Conservation (phyloP, 2,113 vertebrate species). For the Chauna torquata region DNA sequence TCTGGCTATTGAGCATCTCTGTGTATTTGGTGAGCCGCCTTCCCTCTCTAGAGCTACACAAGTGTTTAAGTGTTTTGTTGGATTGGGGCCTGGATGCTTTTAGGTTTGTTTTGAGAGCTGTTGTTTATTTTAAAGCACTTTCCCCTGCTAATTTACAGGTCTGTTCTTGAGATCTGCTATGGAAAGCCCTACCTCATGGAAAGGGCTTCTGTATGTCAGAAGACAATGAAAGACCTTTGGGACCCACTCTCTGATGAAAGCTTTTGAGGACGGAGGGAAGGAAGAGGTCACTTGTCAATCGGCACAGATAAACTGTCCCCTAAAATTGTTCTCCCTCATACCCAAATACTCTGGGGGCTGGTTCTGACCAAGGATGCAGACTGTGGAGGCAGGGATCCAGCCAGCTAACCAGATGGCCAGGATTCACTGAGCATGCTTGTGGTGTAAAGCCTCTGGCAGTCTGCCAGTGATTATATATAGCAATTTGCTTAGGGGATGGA, state of each 20-base stretch:
- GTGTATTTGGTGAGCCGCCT: conserved; percentile 32
- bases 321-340: not conserved
- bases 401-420: conserved; percentile 56
- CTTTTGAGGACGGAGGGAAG: not conserved
- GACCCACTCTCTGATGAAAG: not conserved
- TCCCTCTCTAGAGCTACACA: not conserved
- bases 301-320: not conserved
- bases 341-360: not conserved
- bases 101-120: conserved; percentile 51
- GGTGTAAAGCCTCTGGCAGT: conserved; percentile 35
- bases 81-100: conserved; percentile 58
- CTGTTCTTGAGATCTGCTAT: not conserved
- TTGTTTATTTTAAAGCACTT: conserved; percentile 59
- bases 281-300: not conserved
- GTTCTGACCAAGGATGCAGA: not conserved
- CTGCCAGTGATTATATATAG: not conserved
- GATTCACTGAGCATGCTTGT: conserved; percentile 35
- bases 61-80: conserved; percentile 65
- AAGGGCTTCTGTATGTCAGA: not conserved
- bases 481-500: conserved; percentile 44
- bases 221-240: not conserved
- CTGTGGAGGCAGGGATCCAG: not conserved
- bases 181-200: not conserved
- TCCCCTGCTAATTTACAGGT: conserved; percentile 3
- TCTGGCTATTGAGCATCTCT: not conserved